Evolutionary conservation across 2,113 vertebrate species (phyloP).

Genomic region (Gobio gobio): DNA sequence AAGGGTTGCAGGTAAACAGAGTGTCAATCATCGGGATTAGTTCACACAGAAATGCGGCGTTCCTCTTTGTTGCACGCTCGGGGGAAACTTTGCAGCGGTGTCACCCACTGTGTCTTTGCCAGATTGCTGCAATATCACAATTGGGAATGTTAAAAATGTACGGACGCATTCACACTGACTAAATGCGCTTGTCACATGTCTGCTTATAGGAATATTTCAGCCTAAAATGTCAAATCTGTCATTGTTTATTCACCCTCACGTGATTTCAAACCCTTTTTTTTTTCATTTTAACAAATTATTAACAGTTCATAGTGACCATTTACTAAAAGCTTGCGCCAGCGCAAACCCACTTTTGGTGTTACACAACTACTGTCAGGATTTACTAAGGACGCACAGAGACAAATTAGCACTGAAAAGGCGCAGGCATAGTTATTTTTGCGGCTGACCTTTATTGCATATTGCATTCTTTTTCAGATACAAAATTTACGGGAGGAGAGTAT

Average conservation of each 20-base stretch:
- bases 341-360: no score
- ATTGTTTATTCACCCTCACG: neutral
- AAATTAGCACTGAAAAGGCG: no score
- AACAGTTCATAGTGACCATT: no score
- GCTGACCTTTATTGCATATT: no score
- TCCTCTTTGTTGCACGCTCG: conserved; percentile 16
- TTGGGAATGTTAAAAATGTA: neutral
- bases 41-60: neutral
- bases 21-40: conserved; percentile 43
- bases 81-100: neutral
- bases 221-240: neutral
- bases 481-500: no score
- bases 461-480: no score
- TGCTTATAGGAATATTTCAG: neutral
- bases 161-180: neutral
- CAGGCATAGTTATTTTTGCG: no score
- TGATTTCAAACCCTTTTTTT: neutral
- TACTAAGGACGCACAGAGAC: no score
- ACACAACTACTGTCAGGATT: no score
- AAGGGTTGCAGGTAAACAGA: conserved; percentile 43
- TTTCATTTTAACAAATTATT: neutral
- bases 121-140: conserved; percentile 40
- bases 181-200: no score
- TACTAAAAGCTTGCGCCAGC: no score
- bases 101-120: conserved; percentile 4